Percentiles rank a stretch among this genome's conserved stretches.
Conservation (phyloP, 2,113 vertebrate genomes). For the Seriola aureovittata region DNA sequence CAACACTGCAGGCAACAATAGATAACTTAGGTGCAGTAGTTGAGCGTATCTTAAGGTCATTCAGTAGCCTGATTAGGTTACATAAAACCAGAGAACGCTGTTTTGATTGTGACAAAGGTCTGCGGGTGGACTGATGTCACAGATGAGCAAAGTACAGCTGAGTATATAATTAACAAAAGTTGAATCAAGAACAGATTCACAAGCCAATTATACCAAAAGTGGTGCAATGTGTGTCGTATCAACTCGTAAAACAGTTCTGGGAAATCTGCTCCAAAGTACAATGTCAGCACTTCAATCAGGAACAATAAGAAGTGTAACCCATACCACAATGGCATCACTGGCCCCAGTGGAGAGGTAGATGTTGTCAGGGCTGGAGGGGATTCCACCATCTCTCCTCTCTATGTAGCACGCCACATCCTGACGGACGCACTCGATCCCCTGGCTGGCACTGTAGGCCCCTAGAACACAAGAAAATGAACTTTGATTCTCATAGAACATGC, state of each 20-base stretch:
- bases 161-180: constrained; percentile 64
- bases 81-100: not conserved
- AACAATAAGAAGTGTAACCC: not conserved
- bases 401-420: constrained; percentile 89
- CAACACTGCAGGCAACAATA: not conserved
- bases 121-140: constrained; percentile 5
- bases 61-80: constrained; percentile 9
- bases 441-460: constrained; percentile 91
- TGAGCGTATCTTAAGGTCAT: constrained; percentile 1
- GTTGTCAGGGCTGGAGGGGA: constrained; percentile 84
- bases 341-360: constrained; percentile 92
- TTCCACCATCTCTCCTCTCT: constrained; percentile 87
- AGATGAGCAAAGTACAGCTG: constrained; percentile 48
- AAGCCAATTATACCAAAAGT: too few relatives aligned
- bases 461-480: constrained; percentile 39
- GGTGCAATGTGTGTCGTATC: not conserved
- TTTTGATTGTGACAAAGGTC: constrained; percentile 44
- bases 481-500: constrained; percentile 20
- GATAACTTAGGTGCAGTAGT: not conserved
- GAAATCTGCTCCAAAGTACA: not conserved
- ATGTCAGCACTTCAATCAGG: not conserved
- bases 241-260: not conserved
- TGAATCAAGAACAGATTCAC: not conserved
- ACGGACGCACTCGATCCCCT: constrained; percentile 88
- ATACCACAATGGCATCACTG: constrained; percentile 91